These are phyloP conservation scores for Alligator mississippiensis DNA, from an alignment of 2,113 vertebrate genomes.

Conservation along the genomic window DNA sequence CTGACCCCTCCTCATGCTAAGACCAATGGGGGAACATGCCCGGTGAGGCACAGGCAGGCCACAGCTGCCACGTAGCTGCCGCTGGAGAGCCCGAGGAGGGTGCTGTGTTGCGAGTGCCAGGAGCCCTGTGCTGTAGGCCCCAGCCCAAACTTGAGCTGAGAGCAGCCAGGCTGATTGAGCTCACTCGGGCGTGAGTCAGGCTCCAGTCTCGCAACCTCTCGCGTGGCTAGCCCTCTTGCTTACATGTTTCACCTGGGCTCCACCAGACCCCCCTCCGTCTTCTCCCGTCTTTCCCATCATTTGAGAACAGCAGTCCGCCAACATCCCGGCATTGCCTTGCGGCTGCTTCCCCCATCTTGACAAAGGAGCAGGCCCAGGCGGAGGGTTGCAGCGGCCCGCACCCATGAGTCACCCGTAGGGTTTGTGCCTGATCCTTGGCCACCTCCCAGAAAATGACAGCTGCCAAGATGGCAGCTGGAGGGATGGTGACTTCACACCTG, in stretches of 20 bases:
- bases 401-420: not conserved
- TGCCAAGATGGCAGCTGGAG: not conserved
- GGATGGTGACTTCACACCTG: accelerated
- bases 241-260: accelerated
- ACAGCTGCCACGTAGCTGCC: not conserved
- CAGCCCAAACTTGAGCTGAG: not conserved
- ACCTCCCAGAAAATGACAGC: accelerated
- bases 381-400: not conserved
- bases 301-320: not conserved
- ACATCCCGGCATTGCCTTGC: not conserved
- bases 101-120: not conserved
- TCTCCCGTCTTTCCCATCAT: accelerated
- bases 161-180: accelerated
- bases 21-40: not conserved
- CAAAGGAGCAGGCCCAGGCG: not conserved
- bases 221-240: not conserved
- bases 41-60: accelerated
- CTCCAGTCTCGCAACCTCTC: not conserved
- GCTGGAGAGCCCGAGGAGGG: not conserved
- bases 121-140: not conserved
- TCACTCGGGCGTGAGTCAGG: not conserved
- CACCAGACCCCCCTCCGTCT: not conserved
- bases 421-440: not conserved
- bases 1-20: not conserved
- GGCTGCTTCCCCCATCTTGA: not conserved